Evolutionary conservation across 2,888 invertebrate species (phyloP), one percentile per base, ranked within the genome.

Genomic region (Perithous albicinctus): DNA sequence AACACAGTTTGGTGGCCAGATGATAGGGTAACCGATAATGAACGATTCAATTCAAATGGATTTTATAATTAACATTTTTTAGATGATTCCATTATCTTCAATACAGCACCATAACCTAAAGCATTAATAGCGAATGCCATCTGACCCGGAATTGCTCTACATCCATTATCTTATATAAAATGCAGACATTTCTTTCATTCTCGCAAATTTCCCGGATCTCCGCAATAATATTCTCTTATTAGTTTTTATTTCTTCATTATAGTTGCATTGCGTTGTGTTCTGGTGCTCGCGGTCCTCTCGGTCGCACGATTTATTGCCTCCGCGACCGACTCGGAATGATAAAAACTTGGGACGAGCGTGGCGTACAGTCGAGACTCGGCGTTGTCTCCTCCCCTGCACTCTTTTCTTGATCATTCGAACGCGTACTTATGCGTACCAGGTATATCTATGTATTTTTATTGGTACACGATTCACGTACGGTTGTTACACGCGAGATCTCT

Each of bases 401-500:
- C 38, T n/a, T 20, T 15, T 48, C 46, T 51, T 23, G 35, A 46
- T 66, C 59, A 12, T 10, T 69, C 76, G 66, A 75, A 23, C 23
- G 43, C n/a, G 15, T 15, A 8, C n/a, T 20, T 67, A 35, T 54
- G 20, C 54, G 12, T 56, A 54, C 26, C n/a, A n/a, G n/a, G 35
- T 10, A 56, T 46, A 8, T 67, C 38, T 51, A 15, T 20, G 51
- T 61, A 63, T 41, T 56, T 78, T 81, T 74, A 82, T 87, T 84
- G 79, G 82, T 69, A 86, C 67, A 70, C 86, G 69, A 82, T 83
- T 61, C 88, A 86, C 86, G 87, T 87, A 82, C 82, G 78, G 77
- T 83, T 81, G 80, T 87, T 88, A 84, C 78, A 67, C 78, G 78
- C 75, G 73, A 81, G 76, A 82, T 85, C 78, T 78, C 85, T 87